These are phyloP conservation scores for Trichonephila inaurata DNA, from an alignment of 1,140 invertebrate genomes.

Conservation along the genomic window DNA sequence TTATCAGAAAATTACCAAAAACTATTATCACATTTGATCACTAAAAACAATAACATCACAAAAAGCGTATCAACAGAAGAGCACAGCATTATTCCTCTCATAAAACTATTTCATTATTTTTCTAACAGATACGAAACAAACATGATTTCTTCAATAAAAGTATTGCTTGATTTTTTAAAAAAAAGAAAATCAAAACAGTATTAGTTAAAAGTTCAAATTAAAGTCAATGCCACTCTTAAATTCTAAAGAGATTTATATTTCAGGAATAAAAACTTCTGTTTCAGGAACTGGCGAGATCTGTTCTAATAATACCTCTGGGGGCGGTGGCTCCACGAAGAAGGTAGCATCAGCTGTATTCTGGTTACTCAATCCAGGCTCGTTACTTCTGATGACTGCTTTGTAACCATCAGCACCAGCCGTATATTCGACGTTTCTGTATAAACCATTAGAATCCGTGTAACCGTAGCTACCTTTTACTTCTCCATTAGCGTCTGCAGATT, in stretches of 20 bases:
- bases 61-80: too few relatives aligned
- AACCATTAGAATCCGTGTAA: conserved; percentile 78
- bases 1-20: too few relatives aligned
- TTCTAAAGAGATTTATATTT: neutral
- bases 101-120: too few relatives aligned
- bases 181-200: too few relatives aligned
- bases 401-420: conserved; percentile 79
- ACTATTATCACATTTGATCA: too few relatives aligned
- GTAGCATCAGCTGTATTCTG: conserved; percentile 49
- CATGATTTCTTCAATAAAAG: too few relatives aligned
- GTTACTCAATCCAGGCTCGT: conserved; percentile 56
- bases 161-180: too few relatives aligned
- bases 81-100: too few relatives aligned
- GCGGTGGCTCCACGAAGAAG: conserved; percentile 64
- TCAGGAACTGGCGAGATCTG: neutral
- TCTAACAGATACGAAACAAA: too few relatives aligned
- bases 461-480: conserved; percentile 77
- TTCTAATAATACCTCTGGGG: conserved; percentile 3
- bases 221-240: too few relatives aligned
- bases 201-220: too few relatives aligned
- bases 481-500: conserved; percentile 61
- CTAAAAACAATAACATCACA: too few relatives aligned
- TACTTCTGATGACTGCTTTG: conserved; percentile 74
- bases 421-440: conserved; percentile 78
- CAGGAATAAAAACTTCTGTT: neutral